These are phyloP conservation scores for Microtus ochrogaster DNA, from an alignment of 2,113 vertebrate species.

Conservation along the genomic window DNA sequence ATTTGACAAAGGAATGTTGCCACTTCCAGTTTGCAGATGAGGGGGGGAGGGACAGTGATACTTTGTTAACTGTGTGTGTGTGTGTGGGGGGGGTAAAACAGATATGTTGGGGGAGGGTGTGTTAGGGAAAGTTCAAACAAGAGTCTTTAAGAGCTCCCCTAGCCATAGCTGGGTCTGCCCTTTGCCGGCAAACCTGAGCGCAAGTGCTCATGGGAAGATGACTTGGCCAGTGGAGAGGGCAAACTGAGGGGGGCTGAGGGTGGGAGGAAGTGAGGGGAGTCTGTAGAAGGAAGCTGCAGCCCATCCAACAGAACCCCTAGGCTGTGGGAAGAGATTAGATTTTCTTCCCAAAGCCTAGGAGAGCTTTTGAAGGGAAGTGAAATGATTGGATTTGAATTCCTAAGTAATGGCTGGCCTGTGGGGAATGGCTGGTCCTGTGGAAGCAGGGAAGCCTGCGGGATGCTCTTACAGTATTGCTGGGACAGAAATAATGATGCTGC, in stretches of 20 bases:
- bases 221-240: not conserved
- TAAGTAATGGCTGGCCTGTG: slow-evolving; percentile 26
- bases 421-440: not conserved
- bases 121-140: not conserved
- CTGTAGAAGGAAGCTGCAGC: not conserved
- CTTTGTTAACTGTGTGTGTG: not conserved
- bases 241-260: not conserved
- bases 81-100: too few species aligned
- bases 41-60: not conserved
- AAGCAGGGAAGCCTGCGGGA: not conserved
- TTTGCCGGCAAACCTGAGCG: too few species aligned
- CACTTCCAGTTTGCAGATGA: not conserved
- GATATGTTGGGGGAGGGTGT: too few species aligned
- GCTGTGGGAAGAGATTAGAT: not conserved
- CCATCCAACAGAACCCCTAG: not conserved
- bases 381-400: slow-evolving; percentile 53
- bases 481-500: not conserved
- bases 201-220: not conserved
- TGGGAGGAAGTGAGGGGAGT: not conserved
- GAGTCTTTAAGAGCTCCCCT: not conserved
- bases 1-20: not conserved
- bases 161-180: not conserved
- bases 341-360: not conserved
- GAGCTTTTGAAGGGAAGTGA: slow-evolving; percentile 24
- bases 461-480: not conserved